Percentiles rank a stretch among this genome's conserved stretches.
phyloP scores from a whole-genome alignment of 1,140 invertebrate species.

The Cydia pomonella region DNA sequence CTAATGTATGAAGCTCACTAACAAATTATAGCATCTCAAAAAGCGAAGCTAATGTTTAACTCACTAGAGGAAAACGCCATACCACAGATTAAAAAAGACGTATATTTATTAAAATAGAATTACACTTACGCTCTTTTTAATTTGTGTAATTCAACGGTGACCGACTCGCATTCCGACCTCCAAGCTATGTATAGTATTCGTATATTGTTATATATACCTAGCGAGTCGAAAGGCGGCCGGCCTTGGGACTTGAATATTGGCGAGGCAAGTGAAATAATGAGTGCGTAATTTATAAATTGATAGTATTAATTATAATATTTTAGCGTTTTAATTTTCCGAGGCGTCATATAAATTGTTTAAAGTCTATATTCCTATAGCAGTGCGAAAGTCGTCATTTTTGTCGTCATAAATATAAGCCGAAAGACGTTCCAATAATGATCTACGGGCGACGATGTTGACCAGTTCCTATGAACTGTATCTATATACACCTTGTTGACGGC shows the following conservation, averaged over 20 bases:
- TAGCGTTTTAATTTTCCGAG: background rate
- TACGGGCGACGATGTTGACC: too few relatives aligned
- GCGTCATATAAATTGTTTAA: background rate
- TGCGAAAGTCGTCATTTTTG: background rate
- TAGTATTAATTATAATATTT: conserved; percentile 24
- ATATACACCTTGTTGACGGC: too few relatives aligned
- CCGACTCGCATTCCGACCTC: conserved; percentile 17
- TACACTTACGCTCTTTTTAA: background rate
- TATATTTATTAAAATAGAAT: background rate
- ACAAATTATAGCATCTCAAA: background rate
- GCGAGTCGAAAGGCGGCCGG: conserved; percentile 23
- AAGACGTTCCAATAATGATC: too few relatives aligned
- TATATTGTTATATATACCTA: conserved; percentile 28
- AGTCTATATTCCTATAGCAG: background rate
- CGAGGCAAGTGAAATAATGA: conserved; percentile 22
- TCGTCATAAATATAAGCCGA: too few relatives aligned
- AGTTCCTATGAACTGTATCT: too few relatives aligned
- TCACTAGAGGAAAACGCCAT: conserved; percentile 6
- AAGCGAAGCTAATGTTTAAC: conserved; percentile 5
- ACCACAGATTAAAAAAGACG: background rate
- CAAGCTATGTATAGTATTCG: background rate
- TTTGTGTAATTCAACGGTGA: background rate
- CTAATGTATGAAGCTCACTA: background rate
- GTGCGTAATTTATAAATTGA: conserved; percentile 24
- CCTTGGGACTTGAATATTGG: conserved; percentile 22